Evolutionary conservation across 2,797 vertebrate species (phyloP).

Genomic region (Austrolebias charrua): DNA sequence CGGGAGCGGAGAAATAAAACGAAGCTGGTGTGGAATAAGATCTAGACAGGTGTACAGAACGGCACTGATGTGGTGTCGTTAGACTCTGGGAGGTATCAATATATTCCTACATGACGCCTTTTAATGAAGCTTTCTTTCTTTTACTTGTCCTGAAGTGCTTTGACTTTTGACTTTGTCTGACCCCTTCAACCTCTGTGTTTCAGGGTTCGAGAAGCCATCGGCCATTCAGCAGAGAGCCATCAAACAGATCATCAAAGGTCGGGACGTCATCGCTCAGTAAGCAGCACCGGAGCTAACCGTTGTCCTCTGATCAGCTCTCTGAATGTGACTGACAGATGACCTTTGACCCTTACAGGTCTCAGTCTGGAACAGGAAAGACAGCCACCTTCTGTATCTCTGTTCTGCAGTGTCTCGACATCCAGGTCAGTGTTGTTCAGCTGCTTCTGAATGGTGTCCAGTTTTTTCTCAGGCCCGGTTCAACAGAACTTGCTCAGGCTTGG

Average conservation of each 20-base stretch:
- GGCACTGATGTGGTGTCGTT: too few relatives aligned
- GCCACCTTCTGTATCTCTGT: constrained; percentile 96
- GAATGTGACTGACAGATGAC: constrained; percentile 59
- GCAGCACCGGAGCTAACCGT: constrained; percentile 33
- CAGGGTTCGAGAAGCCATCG: constrained; percentile 97
- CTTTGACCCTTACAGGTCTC: constrained; percentile 81
- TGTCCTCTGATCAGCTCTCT: too few relatives aligned
- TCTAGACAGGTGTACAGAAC: too few relatives aligned
- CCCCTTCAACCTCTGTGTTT: constrained; percentile 1
- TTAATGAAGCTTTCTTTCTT: too few relatives aligned
- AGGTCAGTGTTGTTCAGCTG: constrained; percentile 79
- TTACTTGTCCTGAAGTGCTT: neutral
- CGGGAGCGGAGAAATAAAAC: too few relatives aligned
- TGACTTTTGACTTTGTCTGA: too few relatives aligned
- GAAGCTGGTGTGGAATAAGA: too few relatives aligned
- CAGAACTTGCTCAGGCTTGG: too few relatives aligned
- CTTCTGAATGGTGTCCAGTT: too few relatives aligned
- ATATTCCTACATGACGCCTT: too few relatives aligned
- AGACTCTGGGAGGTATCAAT: too few relatives aligned
- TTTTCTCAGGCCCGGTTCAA: too few relatives aligned
- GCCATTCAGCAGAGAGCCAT: constrained; percentile 97
- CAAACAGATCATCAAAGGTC: constrained; percentile 97
- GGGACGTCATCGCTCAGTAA: constrained; percentile 98
- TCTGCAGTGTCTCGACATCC: constrained; percentile 95
- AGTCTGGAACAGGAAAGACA: constrained; percentile 97